Evolutionary conservation across 2,113 vertebrate genomes (phyloP), one percentile per base, ranked within the genome.

Genomic region (Xerus inauris): DNA sequence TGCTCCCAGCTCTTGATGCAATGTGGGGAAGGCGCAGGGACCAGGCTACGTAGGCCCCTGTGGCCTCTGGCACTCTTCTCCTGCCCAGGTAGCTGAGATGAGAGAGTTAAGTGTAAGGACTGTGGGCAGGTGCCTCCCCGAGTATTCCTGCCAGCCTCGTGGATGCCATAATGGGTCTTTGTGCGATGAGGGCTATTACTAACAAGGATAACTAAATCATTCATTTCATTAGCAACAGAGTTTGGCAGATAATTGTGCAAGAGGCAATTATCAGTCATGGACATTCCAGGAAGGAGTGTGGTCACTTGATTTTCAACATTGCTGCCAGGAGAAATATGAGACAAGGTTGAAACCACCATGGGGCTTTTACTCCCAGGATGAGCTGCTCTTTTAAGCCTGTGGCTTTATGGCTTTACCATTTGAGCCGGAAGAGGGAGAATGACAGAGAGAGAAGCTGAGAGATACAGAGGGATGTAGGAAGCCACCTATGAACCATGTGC

Each of bases 221-320:
- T 97, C 54, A n/a, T 54, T 96, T 95, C 94, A 91, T 95, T 98
- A 95, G 12, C 51, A 82, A 90, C 72, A 38, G 82, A 19, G 32
- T 62, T 76, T 38, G 72, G 77, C 82, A 47, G 82, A 62, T 80
- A 62, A 73, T 32, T 67, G 65, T 17, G 90, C 83, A 92, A 91
- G 80, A 97, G 75, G 75, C 38, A 95, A 89, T 87, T 89, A 93
- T 35, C 17, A 96, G 59, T 45, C 49, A 5, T 35, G 14, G 16
- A 47, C 9, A 0, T 79, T 97, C 97, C 87, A 24, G 91, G 89
- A 95, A 95, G 83, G 38, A 88, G 11, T 3, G 40, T 5, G 69
- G n/a, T 13, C 7, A 0, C 47, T n/a, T 54, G 73, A 45, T 79
- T 77, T 65, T 81, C 42, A 51, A 4, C 19, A 54, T 73, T 64